These are phyloP conservation scores for Limanda limanda DNA, from an alignment of 2,113 vertebrate species.

Conservation along the genomic window DNA sequence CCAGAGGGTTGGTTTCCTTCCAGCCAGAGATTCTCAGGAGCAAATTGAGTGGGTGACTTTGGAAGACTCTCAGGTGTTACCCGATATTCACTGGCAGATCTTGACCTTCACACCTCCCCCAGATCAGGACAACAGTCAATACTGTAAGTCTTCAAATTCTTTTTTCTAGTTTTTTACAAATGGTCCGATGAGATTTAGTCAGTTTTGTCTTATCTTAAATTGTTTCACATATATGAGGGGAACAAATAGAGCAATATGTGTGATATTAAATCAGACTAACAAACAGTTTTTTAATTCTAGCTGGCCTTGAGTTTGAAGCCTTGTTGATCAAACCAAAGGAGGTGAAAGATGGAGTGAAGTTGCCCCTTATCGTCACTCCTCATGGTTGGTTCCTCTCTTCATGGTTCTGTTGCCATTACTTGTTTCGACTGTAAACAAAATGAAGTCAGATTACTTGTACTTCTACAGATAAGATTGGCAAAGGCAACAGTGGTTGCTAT, in stretches of 20 bases:
- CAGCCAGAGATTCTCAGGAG: slow-evolving; percentile 81
- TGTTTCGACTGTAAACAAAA: not conserved
- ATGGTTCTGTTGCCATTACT: not conserved
- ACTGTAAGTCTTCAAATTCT: slow-evolving; percentile 81
- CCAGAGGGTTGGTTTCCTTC: slow-evolving; percentile 92
- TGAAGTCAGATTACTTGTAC: not conserved
- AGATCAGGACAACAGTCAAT: slow-evolving; percentile 89
- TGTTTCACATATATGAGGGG: not conserved
- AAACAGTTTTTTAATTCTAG: slow-evolving; percentile 68
- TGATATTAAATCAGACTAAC: not conserved
- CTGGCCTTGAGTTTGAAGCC: slow-evolving; percentile 90
- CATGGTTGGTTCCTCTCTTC: slow-evolving; percentile 85
- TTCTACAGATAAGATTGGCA: slow-evolving; percentile 19
- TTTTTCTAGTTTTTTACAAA: not conserved
- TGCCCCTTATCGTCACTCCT: slow-evolving; percentile 90
- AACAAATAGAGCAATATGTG: not conserved
- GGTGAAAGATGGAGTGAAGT: slow-evolving; percentile 75
- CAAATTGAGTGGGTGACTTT: slow-evolving; percentile 88
- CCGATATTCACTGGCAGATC: slow-evolving; percentile 88
- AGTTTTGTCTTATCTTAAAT: not conserved
- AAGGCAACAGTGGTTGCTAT: slow-evolving; percentile 42
- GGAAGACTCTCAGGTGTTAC: slow-evolving; percentile 83
- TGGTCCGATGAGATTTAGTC: not conserved
- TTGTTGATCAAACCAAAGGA: slow-evolving; percentile 89
- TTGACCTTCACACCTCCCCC: slow-evolving; percentile 86